phyloP scores from a whole-genome alignment of 2,797 vertebrate species.

The Choloepus didactylus region DNA sequence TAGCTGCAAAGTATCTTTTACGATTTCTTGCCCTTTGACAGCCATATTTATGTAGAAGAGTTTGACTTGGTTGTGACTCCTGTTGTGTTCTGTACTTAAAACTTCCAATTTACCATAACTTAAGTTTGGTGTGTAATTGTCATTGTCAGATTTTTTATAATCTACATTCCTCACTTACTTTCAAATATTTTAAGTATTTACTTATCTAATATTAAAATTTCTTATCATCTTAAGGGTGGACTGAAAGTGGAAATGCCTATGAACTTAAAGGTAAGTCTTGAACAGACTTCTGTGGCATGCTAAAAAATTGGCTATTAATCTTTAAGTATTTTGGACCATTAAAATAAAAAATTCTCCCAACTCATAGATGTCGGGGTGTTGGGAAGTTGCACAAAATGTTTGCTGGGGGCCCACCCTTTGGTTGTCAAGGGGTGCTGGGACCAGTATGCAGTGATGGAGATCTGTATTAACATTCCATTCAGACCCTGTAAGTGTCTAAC shows the following conservation, averaged over 20 bases:
- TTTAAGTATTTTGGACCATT: constrained; percentile 29
- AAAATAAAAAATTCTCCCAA: not conserved
- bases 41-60: not conserved
- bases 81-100: not conserved
- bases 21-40: not conserved
- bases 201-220: constrained; percentile 63
- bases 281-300: not conserved
- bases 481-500: not conserved
- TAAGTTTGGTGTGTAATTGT: constrained; percentile 41
- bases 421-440: not conserved
- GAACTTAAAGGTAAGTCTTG: constrained; percentile 91
- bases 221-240: constrained; percentile 88
- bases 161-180: not conserved
- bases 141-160: constrained; percentile 39
- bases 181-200: constrained; percentile 37
- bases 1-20: not conserved
- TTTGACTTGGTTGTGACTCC: not conserved
- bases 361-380: not conserved
- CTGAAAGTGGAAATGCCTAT: constrained; percentile 92
- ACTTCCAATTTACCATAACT: not conserved
- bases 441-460: not conserved
- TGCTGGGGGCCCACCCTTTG: not conserved
- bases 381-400: not conserved
- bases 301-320: not conserved
- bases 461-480: not conserved